Evolutionary conservation across 1,140 invertebrate genomes (phyloP).

Genomic region (Drosophila seguyi): DNA sequence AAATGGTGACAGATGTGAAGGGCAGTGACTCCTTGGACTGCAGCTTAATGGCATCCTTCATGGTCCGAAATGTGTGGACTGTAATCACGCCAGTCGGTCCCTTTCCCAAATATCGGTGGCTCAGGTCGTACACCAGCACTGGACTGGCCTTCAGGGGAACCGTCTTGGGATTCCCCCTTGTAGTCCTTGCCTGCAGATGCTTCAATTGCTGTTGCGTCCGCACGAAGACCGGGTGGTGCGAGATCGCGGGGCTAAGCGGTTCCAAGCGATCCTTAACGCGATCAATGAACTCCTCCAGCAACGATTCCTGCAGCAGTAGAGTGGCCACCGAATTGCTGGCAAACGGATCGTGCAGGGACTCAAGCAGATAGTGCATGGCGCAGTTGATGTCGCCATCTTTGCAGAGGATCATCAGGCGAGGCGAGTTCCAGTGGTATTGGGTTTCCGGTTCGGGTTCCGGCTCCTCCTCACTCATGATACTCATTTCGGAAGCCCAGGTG

Average conservation of each 20-base stretch:
- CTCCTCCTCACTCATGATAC: background rate
- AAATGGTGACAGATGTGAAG: slow-evolving; percentile 62
- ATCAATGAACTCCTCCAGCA: slow-evolving; percentile 42
- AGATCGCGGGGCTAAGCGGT: slow-evolving; percentile 18
- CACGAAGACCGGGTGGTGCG: slow-evolving; percentile 51
- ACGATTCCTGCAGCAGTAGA: slow-evolving; percentile 67
- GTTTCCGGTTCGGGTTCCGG: slow-evolving; percentile 6
- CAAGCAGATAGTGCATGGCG: slow-evolving; percentile 55
- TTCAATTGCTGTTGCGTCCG: slow-evolving; percentile 32
- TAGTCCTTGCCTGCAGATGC: slow-evolving; percentile 59
- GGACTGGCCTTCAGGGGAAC: slow-evolving; percentile 42
- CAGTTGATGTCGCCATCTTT: slow-evolving; percentile 68
- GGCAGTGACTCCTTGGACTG: slow-evolving; percentile 53
- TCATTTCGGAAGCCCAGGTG: background rate
- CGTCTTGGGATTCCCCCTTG: slow-evolving; percentile 45
- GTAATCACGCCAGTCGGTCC: slow-evolving; percentile 68
- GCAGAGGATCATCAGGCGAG: slow-evolving; percentile 66
- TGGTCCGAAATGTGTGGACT: slow-evolving; percentile 75
- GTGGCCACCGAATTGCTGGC: slow-evolving; percentile 50
- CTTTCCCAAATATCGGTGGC: slow-evolving; percentile 58
- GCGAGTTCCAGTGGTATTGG: slow-evolving; percentile 41
- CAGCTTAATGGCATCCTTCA: slow-evolving; percentile 66
- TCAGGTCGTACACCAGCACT: slow-evolving; percentile 63
- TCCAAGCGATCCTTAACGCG: slow-evolving; percentile 38
- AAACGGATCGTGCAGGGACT: slow-evolving; percentile 67